These are phyloP conservation scores for Synergus itoensis DNA, from an alignment of 2,888 invertebrate species.

Conservation along the genomic window DNA sequence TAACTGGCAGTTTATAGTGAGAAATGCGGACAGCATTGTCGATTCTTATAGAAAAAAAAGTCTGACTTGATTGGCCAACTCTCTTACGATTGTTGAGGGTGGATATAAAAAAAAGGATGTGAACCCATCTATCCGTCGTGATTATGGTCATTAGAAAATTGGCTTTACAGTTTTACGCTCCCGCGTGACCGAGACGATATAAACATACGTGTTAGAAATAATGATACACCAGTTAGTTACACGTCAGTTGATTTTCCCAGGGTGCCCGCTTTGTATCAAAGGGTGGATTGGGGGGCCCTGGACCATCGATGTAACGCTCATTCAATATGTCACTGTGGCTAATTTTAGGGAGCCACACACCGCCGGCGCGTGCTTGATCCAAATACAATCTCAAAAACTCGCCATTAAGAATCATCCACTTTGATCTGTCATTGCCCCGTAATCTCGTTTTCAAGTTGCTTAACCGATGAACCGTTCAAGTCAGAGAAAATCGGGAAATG, in stretches of 20 bases:
- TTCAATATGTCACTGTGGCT: conserved; percentile 77
- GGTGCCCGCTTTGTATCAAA: conserved; percentile 57
- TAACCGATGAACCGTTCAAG: conserved; percentile 1
- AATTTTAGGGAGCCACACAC: conserved; percentile 73
- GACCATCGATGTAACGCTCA: conserved; percentile 53
- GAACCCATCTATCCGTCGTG: neutral
- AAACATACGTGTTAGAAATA: conserved; percentile 75
- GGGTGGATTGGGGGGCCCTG: conserved; percentile 44
- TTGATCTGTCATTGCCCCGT: conserved; percentile 51
- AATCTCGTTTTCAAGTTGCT: conserved; percentile 53
- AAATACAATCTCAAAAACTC: conserved; percentile 29
- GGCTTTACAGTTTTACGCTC: conserved; percentile 61
- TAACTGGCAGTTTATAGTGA: neutral
- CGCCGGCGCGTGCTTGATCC: conserved; percentile 59
- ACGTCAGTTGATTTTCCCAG: conserved; percentile 78
- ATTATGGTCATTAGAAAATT: conserved; percentile 58
- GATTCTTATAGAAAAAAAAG: conserved; percentile 1
- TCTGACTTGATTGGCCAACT: neutral
- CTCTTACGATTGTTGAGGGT: neutral
- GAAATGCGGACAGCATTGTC: neutral
- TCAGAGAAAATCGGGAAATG: conserved; percentile 6
- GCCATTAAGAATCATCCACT: conserved; percentile 19
- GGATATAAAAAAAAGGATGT: neutral
- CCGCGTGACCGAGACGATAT: conserved; percentile 66
- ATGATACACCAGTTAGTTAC: conserved; percentile 77